Conservation (phyloP, 2,797 vertebrate genomes). For the Lutjanus argentimaculatus region DNA sequence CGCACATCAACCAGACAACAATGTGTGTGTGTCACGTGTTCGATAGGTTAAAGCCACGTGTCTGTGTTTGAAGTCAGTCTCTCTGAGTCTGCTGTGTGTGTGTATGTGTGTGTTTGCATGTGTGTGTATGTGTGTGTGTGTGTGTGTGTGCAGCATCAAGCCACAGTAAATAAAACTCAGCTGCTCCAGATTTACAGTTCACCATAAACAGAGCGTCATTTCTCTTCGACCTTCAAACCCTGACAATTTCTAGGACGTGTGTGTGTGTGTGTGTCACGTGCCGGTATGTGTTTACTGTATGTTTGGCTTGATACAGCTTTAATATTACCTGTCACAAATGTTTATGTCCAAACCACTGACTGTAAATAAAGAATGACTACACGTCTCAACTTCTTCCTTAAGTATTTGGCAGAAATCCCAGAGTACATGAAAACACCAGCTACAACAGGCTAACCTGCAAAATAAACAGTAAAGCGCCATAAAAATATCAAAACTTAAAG, state of each 20-base stretch:
- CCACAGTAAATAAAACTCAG: slow-evolving; percentile 26
- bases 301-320: not conserved
- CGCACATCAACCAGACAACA: not conserved
- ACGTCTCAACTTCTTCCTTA: too few species aligned
- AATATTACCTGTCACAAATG: not conserved
- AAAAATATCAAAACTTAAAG: too few species aligned
- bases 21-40: slow-evolving; percentile 11
- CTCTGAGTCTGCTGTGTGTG: not conserved
- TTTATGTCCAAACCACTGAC: not conserved
- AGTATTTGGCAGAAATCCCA: too few species aligned
- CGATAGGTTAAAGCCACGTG: slow-evolving; percentile 13
- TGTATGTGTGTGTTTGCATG: slow-evolving; percentile 15
- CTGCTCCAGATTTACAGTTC: slow-evolving; percentile 51
- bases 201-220: slow-evolving; percentile 25
- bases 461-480: too few species aligned
- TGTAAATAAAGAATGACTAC: too few species aligned
- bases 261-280: slow-evolving; percentile 11
- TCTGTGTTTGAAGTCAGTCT: slow-evolving; percentile 8
- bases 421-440: too few species aligned
- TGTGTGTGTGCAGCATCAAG: not conserved
- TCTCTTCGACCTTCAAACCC: slow-evolving; percentile 5
- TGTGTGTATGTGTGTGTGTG: slow-evolving; percentile 5
- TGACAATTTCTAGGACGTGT: slow-evolving; percentile 4
- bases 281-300: not conserved
- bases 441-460: too few species aligned